Evolutionary conservation across 2,113 vertebrate species (phyloP), one percentile per base, ranked within the genome.

Genomic region (Pan troglodytes): DNA sequence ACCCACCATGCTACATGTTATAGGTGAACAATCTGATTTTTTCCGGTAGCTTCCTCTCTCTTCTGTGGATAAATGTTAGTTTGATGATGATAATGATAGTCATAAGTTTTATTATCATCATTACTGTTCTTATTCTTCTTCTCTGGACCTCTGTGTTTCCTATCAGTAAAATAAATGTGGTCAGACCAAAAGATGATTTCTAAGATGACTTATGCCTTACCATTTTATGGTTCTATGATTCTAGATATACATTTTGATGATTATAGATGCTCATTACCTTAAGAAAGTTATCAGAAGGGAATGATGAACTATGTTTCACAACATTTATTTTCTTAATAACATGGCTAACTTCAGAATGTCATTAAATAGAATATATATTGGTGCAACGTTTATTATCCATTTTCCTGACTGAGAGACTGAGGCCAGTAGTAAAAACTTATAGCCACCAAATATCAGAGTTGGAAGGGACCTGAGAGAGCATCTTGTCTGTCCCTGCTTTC

Each of bases 361-460:
- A 45, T 78, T 82, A 78, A 59, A 9, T 92, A 59, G n/a, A 40
- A 32, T 67, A 25, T 59, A 50, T 43, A 43, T 40, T 27, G 20
- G 35, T 61, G 8, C 8, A 80, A 3, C 35, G 38, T 2, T 75
- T 84, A 48, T 50, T 22, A 92, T 16, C 43, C 38, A 27, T 70
- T 93, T 93, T 95, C 64, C 50, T 57, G 27, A 59, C 16, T 59
- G 87, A 73, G 83, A 95, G 8, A 89, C 45, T 32, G 78, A 95
- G 50, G 35, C 30, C 52, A 61, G 40, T 2, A 13, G 35, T 67
- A 48, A 80, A 93, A 86, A 50, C 35, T 12, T 48, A 16, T 14
- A 93, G 48, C 52, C 8, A 64, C n/a, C 78, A 57, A 32, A 22
- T 27, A 17, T 90, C 45, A 75, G 9, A 81, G 30, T 13, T 20